Conservation (phyloP, 2,113 vertebrate species). For the Aramus guarauna region DNA sequence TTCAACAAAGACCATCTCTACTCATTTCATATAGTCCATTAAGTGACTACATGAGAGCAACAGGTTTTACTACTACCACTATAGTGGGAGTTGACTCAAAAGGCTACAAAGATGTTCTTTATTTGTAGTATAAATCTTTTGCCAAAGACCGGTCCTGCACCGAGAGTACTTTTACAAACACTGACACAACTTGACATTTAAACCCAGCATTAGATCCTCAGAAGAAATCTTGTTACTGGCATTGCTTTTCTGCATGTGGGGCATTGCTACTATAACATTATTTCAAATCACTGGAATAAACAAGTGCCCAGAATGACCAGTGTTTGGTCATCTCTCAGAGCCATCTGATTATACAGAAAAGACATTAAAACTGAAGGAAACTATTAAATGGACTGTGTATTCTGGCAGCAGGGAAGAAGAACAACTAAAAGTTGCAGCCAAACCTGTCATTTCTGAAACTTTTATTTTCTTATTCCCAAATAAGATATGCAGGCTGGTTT, state of each 20-base stretch:
- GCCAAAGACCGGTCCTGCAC: not conserved
- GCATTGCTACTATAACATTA: not conserved
- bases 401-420: not conserved
- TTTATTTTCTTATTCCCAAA: slow-evolving; percentile 61
- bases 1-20: not conserved
- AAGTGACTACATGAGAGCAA: not conserved
- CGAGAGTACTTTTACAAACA: not conserved
- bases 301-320: not conserved
- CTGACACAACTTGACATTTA: not conserved
- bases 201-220: not conserved
- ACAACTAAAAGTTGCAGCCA: not conserved
- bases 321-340: not conserved
- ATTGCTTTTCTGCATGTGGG: not conserved
- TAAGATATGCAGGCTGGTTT: slow-evolving; percentile 51
- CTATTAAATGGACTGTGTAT: not conserved
- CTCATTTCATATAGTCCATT: not conserved
- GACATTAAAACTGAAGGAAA: not conserved
- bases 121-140: not conserved
- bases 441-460: not conserved
- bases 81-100: not conserved
- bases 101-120: not conserved
- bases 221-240: not conserved
- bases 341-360: not conserved
- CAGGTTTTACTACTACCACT: not conserved
- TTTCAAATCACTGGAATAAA: not conserved